Percentiles rank a stretch among this genome's conserved stretches.
These are phyloP conservation scores for Atherinosoma microstoma DNA, from an alignment of 2,797 vertebrate species.

Conservation along the genomic window DNA sequence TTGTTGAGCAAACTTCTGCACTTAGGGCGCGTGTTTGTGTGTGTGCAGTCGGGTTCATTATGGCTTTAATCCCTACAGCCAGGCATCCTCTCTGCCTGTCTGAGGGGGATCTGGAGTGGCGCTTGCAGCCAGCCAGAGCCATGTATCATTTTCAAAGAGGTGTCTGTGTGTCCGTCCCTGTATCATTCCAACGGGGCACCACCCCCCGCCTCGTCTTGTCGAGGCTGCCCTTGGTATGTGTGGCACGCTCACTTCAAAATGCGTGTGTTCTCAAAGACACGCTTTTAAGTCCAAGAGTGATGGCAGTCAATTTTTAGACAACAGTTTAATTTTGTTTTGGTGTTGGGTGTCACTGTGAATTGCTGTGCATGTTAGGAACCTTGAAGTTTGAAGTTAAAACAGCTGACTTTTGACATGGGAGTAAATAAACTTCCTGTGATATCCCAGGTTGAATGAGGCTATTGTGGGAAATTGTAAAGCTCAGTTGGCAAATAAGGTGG, in stretches of 20 bases:
- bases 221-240: conserved; percentile 78
- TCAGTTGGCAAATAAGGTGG: background rate
- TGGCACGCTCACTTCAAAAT: conserved; percentile 54
- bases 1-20: conserved; percentile 59
- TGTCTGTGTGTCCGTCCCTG: conserved; percentile 69
- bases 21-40: conserved; percentile 34
- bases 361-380: background rate
- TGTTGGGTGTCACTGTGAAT: conserved; percentile 17
- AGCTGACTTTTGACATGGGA: background rate
- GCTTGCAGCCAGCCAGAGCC: conserved; percentile 75
- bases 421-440: background rate
- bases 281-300: conserved; percentile 45
- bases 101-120: conserved; percentile 80
- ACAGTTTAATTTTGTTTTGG: conserved; percentile 28
- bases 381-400: background rate
- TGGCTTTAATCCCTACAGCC: conserved; percentile 73
- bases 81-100: conserved; percentile 75
- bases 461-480: background rate
- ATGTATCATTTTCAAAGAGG: conserved; percentile 86
- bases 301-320: conserved; percentile 31
- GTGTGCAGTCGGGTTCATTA: conserved; percentile 62
- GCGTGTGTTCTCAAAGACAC: conserved; percentile 54
- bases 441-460: background rate
- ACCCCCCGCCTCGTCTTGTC: conserved; percentile 58
- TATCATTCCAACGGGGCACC: conserved; percentile 63